phyloP scores from a whole-genome alignment of 2,888 invertebrate genomes.

The Corbicula japonica region DNA sequence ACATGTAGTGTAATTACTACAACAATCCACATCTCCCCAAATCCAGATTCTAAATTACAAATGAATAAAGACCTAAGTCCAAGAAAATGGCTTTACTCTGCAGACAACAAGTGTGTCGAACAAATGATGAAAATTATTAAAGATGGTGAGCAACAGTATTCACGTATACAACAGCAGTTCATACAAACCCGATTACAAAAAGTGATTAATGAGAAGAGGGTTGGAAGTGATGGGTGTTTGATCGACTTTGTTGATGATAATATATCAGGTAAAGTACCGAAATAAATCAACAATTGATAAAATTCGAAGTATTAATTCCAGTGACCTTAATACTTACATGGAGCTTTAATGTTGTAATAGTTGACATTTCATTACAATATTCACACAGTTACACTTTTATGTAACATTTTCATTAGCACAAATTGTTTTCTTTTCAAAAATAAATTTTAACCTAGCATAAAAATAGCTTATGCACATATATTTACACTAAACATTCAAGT shows the following conservation, averaged over 20 bases:
- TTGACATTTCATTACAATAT: too few relatives aligned
- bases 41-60: background rate
- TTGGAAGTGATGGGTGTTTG: background rate
- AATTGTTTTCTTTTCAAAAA: too few relatives aligned
- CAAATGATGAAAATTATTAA: background rate
- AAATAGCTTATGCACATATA: too few relatives aligned
- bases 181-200: background rate
- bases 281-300: too few relatives aligned
- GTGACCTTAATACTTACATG: too few relatives aligned
- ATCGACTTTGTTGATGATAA: background rate
- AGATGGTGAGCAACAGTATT: background rate
- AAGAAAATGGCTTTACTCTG: constrained; percentile 7
- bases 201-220: background rate
- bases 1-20: constrained; percentile 10
- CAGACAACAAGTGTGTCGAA: background rate
- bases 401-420: too few relatives aligned
- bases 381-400: too few relatives aligned
- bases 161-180: background rate
- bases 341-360: too few relatives aligned
- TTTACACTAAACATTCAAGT: too few relatives aligned
- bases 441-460: too few relatives aligned
- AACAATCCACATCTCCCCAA: background rate
- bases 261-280: background rate
- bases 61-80: background rate
- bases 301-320: too few relatives aligned